Evolutionary conservation across 2,113 vertebrate genomes (phyloP).

Genomic region (Heterochromis multidens): DNA sequence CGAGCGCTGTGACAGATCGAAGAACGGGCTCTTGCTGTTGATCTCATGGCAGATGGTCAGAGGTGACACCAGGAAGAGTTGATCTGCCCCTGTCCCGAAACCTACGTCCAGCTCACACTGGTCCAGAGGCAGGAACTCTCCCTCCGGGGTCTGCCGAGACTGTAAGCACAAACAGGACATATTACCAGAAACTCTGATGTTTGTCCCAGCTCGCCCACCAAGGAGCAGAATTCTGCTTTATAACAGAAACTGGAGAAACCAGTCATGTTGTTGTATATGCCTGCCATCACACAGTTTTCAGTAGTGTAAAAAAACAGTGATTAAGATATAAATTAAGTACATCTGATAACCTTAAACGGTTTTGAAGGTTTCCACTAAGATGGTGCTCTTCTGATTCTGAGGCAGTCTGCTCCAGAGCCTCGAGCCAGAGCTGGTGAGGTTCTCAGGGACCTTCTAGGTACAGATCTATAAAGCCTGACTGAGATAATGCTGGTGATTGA

Average conservation of each 20-base stretch:
- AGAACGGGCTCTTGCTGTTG: slow-evolving; percentile 85
- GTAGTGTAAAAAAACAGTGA: neutral
- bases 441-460: neutral
- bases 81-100: slow-evolving; percentile 88
- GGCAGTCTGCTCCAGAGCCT: neutral
- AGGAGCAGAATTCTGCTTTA: neutral
- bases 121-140: slow-evolving; percentile 88
- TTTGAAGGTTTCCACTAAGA: neutral
- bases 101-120: slow-evolving; percentile 90
- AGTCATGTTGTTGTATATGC: too few relatives aligned
- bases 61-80: slow-evolving; percentile 88
- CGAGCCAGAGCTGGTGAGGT: neutral
- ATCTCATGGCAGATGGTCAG: slow-evolving; percentile 91
- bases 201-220: neutral
- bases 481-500: neutral
- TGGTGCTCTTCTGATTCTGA: neutral
- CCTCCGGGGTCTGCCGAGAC: slow-evolving; percentile 89
- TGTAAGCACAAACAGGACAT: slow-evolving; percentile 50
- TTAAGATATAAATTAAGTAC: neutral
- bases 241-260: too few relatives aligned
- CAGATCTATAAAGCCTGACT: neutral
- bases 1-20: slow-evolving; percentile 85
- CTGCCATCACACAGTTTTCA: too few relatives aligned
- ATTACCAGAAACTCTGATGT: neutral
- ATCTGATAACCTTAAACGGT: neutral